Conservation (phyloP, 2,888 invertebrate species). For the Itoplectis maculator region DNA sequence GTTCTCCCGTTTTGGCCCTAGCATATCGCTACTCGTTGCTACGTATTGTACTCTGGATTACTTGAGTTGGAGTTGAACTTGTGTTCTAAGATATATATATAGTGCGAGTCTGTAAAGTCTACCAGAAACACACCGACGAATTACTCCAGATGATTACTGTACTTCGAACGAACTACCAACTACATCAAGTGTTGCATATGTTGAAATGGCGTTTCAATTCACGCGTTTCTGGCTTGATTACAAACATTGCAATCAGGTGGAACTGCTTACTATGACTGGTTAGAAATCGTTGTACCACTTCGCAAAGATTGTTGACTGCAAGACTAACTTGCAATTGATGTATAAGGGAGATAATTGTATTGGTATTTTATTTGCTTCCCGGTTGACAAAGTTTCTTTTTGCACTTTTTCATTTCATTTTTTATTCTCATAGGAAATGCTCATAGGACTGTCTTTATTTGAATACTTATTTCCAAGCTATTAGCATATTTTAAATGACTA, state of each 20-base stretch:
- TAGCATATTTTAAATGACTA: no score
- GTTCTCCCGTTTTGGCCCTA: background rate
- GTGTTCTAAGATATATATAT: constrained; percentile 40
- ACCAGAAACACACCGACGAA: background rate
- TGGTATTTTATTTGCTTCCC: background rate
- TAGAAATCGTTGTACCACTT: background rate
- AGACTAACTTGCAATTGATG: background rate
- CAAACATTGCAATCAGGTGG: background rate
- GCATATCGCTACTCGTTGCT: background rate
- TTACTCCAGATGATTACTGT: constrained; percentile 18
- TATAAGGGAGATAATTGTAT: background rate
- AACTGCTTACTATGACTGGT: background rate
- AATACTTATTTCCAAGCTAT: no score
- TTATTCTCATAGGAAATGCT: no score
- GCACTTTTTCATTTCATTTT: no score
- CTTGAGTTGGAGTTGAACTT: constrained; percentile 35
- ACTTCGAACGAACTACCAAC: constrained; percentile 7
- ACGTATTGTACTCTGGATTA: constrained; percentile 36
- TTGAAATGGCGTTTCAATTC: background rate
- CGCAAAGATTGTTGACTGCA: no score
- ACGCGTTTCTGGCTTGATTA: constrained; percentile 4
- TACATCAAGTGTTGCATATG: background rate
- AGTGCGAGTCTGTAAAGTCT: constrained; percentile 33
- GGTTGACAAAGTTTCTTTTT: no score
- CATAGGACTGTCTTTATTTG: no score